These are phyloP conservation scores for Lottia scabra DNA, from an alignment of 2,888 invertebrate species.

Conservation along the genomic window DNA sequence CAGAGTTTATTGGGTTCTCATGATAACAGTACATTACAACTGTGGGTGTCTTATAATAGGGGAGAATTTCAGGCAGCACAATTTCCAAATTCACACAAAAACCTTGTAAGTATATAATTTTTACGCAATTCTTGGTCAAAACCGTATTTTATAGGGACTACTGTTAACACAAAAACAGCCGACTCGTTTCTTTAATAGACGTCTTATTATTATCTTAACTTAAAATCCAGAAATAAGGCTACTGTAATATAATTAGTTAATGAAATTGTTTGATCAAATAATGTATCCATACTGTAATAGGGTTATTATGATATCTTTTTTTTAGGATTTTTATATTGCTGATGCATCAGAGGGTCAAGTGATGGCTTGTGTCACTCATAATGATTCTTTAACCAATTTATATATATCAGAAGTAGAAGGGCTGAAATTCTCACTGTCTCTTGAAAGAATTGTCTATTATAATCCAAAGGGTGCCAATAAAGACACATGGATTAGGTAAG, in stretches of 20 bases:
- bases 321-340: constrained; percentile 81
- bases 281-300: too few relatives aligned
- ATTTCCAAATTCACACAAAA: constrained; percentile 75
- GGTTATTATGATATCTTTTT: constrained; percentile 3
- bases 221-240: too few relatives aligned
- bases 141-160: too few relatives aligned
- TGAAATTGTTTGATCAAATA: too few relatives aligned
- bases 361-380: constrained; percentile 87
- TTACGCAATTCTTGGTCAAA: too few relatives aligned
- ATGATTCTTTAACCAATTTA: constrained; percentile 80
- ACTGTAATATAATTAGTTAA: too few relatives aligned
- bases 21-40: constrained; percentile 45
- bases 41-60: constrained; percentile 83
- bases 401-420: constrained; percentile 83
- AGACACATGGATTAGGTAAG: constrained; percentile 86
- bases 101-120: constrained; percentile 42
- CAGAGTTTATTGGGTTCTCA: constrained; percentile 41
- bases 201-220: too few relatives aligned
- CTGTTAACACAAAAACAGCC: too few relatives aligned
- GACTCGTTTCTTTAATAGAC: too few relatives aligned
- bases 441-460: constrained; percentile 85
- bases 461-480: constrained; percentile 74
- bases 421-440: constrained; percentile 81
- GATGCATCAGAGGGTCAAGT: constrained; percentile 82
- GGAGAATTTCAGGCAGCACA: constrained; percentile 79